A percentile compares a stretch with the other conserved stretches of the same genome.
These are phyloP conservation scores for Solea solea DNA, from an alignment of 2,113 vertebrate genomes.

Conservation along the genomic window DNA sequence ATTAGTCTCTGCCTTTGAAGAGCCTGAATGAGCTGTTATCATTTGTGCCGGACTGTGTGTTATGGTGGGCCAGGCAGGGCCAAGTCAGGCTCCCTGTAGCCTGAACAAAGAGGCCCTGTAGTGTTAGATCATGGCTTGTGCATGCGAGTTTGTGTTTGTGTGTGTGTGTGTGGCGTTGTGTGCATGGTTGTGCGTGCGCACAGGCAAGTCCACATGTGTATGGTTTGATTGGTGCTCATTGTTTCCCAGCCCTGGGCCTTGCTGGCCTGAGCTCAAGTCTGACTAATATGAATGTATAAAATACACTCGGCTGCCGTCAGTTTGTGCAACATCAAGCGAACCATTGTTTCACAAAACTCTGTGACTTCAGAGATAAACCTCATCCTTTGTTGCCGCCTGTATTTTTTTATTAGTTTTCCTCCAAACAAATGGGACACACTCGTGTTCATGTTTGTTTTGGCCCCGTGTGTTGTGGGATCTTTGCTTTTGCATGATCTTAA, in stretches of 20 bases:
- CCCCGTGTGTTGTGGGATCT: background rate
- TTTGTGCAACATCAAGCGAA: slow-evolving; percentile 66
- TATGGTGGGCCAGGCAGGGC: slow-evolving; percentile 59
- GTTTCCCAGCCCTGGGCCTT: slow-evolving; percentile 72
- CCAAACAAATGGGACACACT: slow-evolving; percentile 38
- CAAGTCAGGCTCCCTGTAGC: slow-evolving; percentile 46
- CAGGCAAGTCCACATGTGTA: slow-evolving; percentile 41
- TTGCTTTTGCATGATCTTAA: slow-evolving; percentile 22
- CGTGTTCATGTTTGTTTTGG: slow-evolving; percentile 41
- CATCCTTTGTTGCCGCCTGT: slow-evolving; percentile 49
- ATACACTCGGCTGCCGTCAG: slow-evolving; percentile 72
- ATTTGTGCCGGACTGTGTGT: slow-evolving; percentile 54
- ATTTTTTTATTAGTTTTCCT: slow-evolving; percentile 41
- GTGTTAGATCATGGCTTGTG: slow-evolving; percentile 56
- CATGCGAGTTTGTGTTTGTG: slow-evolving; percentile 15
- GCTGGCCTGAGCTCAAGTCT: slow-evolving; percentile 68
- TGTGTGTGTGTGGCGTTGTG: slow-evolving; percentile 3
- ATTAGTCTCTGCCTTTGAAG: slow-evolving; percentile 70
- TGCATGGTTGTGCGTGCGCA: background rate
- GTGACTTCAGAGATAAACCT: slow-evolving; percentile 70
- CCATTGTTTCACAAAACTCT: slow-evolving; percentile 74
- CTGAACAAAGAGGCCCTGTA: slow-evolving; percentile 76
- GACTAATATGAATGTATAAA: slow-evolving; percentile 79
- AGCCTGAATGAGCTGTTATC: slow-evolving; percentile 54
- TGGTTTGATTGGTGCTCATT: slow-evolving; percentile 69